phyloP scores from a whole-genome alignment of 1,140 invertebrate species.

The Pseudomyrmex flavicornis region DNA sequence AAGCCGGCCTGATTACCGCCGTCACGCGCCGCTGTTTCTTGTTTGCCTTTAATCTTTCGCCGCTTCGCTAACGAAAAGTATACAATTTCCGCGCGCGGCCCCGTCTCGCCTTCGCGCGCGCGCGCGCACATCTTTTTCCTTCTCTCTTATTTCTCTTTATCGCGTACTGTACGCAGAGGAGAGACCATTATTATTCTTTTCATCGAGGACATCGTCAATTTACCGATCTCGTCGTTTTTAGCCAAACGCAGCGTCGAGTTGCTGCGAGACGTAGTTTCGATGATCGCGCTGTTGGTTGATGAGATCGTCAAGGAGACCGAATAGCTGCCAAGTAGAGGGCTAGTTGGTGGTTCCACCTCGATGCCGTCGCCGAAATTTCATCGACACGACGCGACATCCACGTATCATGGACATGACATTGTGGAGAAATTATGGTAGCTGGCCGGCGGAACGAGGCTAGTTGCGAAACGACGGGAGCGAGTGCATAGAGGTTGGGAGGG shows the following conservation, averaged over 20 bases:
- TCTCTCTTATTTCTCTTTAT: conserved; percentile 19
- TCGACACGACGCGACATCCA: conserved; percentile 32
- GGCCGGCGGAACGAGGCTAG: conserved; percentile 48
- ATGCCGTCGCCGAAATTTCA: conserved; percentile 41
- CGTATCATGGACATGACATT: conserved; percentile 54
- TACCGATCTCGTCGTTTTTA: background rate
- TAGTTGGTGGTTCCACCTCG: background rate
- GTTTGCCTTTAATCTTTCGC: conserved; percentile 76
- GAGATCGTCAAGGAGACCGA: conserved; percentile 17
- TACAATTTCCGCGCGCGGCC: conserved; percentile 63
- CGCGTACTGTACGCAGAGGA: background rate
- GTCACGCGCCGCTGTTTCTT: conserved; percentile 67
- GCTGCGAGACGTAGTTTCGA: background rate
- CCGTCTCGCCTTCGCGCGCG: background rate
- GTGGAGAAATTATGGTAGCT: conserved; percentile 56
- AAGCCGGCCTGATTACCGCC: conserved; percentile 48
- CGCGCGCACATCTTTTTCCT: no score
- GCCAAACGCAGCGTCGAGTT: background rate
- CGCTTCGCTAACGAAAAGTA: conserved; percentile 69
- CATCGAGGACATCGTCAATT: conserved; percentile 6
- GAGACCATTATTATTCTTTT: conserved; percentile 25
- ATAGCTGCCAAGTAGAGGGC: background rate
- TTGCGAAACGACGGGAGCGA: conserved; percentile 40
- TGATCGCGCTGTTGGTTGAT: background rate
- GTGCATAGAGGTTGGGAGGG: background rate